These are phyloP conservation scores for Oasisia sp. DNA, from an alignment of 2,888 invertebrate species.

Conservation along the genomic window DNA sequence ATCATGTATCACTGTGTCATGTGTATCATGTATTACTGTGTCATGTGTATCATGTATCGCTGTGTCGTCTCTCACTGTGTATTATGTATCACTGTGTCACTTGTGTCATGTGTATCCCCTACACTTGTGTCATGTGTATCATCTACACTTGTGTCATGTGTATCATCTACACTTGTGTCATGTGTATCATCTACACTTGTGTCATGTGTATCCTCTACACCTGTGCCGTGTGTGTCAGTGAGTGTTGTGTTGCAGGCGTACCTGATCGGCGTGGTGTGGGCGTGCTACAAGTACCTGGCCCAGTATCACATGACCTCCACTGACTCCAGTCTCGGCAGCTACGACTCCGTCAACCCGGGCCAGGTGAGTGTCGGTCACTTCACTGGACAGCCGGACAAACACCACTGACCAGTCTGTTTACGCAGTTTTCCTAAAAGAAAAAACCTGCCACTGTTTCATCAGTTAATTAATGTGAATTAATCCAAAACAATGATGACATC, in stretches of 20 bases:
- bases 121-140: too few species aligned
- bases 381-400: background rate
- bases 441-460: too few species aligned
- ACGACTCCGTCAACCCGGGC: background rate
- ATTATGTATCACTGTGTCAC: background rate
- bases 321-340: background rate
- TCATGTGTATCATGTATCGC: background rate
- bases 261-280: slow-evolving; percentile 64
- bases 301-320: background rate
- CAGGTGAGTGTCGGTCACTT: background rate
- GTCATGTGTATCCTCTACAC: background rate
- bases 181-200: slow-evolving; percentile 8
- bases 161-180: background rate
- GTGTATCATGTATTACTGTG: background rate
- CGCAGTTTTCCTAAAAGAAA: too few species aligned
- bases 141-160: too few species aligned
- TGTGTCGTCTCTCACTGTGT: background rate
- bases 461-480: too few species aligned
- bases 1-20: too few species aligned
- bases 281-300: slow-evolving; percentile 62
- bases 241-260: slow-evolving; percentile 54
- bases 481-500: too few species aligned
- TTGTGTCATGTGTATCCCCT: too few species aligned
- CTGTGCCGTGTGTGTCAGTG: background rate
- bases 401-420: background rate